Base-by-base conservation (phyloP, 2,113 vertebrate species). In the Gobius niger region DNA sequence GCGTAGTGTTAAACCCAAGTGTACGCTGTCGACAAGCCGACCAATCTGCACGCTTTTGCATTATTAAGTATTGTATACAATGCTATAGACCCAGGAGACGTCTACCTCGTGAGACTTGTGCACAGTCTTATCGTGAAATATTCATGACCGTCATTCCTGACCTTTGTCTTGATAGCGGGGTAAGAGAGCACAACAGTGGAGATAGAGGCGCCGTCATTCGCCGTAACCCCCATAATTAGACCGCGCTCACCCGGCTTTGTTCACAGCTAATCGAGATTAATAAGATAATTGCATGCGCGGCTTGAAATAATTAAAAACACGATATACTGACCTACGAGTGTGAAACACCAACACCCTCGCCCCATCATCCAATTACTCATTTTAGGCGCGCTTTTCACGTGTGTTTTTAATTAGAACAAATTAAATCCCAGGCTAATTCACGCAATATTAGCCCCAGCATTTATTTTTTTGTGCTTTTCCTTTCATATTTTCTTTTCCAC, bases 191-290 rank as follows among this genome's bases (percentile, higher is more conserved):
- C 64, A 64, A 34, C 13, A 34, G 53, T 59, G 47, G 49, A 44
- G 47, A 56, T 19, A 52, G 18, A 0, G 52, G 41, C 74, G 14
- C 63, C 74, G 69, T 71, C 63, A 62, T 70, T 75, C 57, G 54
- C 60, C 44, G 5, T 46, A 15, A 19, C 56, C 73, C 10, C 18
- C 24, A 53, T 78, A 80, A 83, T 85, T 78, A 74, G 67, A 70
- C 52, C n/a, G 19, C 61, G 6, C 11, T 1, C 1, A 47, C n/a
- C 60, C 24, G 4, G 61, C 74, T 80, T 81, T 78, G 63, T 83
- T 62, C 57, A 9, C 7, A 11, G 65, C 80, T 83, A 85, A 83
- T 80, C 49, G 67, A 78, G 77, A 85, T 84, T 78, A 84, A 75
- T 74, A 61, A 57, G 70, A 83, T 81, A 12, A 83, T 82, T 76